phyloP scores from a whole-genome alignment of 2,113 vertebrate genomes.

The Delphinapterus leucas region DNA sequence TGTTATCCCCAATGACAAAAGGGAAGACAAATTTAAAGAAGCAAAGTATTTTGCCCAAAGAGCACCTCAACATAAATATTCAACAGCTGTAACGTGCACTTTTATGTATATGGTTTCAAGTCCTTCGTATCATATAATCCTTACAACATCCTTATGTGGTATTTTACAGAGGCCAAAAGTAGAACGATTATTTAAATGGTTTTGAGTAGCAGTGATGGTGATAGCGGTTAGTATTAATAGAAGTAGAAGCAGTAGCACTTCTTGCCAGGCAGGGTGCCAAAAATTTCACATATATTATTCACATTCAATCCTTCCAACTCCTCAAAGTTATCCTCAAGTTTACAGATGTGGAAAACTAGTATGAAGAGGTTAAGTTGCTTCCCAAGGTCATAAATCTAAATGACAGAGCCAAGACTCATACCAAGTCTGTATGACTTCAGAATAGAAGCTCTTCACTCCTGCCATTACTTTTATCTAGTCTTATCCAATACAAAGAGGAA shows the following conservation, averaged over 20 bases:
- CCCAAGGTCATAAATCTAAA: neutral
- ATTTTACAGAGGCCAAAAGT: constrained; percentile 10
- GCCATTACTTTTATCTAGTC: neutral
- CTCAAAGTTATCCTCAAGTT: neutral
- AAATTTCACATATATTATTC: neutral
- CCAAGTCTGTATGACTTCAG: neutral
- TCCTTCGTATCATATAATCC: neutral
- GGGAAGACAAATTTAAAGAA: constrained; percentile 9
- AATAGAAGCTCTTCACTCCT: neutral
- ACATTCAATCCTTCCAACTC: neutral
- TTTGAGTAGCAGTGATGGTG: neutral
- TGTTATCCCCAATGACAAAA: neutral
- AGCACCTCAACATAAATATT: constrained; percentile 20
- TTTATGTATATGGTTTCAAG: neutral
- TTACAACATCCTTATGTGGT: neutral
- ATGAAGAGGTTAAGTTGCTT: neutral
- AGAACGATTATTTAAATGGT: neutral
- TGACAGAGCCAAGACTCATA: neutral
- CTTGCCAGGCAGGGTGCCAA: neutral
- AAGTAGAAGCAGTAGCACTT: neutral
- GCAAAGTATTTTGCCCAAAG: neutral
- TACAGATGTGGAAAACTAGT: neutral
- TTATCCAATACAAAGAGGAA: neutral
- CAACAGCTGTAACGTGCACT: neutral
- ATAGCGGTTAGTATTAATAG: neutral